Percentiles rank a stretch among this genome's conserved stretches.
These are phyloP conservation scores for Apoda limacodes DNA, from an alignment of 2,888 invertebrate species.

Conservation along the genomic window DNA sequence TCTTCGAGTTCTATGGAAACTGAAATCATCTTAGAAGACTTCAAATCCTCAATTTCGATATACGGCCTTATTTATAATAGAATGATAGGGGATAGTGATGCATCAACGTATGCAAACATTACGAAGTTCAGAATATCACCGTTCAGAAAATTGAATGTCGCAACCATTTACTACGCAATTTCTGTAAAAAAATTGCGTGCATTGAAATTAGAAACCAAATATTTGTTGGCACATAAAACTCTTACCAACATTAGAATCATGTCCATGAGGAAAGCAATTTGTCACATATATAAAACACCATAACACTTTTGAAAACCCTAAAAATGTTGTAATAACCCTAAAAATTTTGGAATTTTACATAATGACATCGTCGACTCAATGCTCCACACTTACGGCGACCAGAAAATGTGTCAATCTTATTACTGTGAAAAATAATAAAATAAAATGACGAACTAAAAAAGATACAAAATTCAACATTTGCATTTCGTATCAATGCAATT, in stretches of 20 bases:
- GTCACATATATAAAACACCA: constrained; percentile 6
- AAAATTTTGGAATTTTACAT: too few species aligned
- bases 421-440: constrained; percentile 12
- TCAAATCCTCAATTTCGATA: constrained; percentile 7
- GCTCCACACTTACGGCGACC: constrained; percentile 22
- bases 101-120: constrained; percentile 11
- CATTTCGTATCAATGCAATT: constrained; percentile 11
- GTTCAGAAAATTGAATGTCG: constrained; percentile 5
- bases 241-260: constrained; percentile 8
- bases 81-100: constrained; percentile 13
- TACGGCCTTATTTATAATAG: constrained; percentile 11
- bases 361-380: constrained; percentile 11
- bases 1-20: constrained; percentile 8
- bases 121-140: constrained; percentile 7
- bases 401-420: constrained; percentile 14
- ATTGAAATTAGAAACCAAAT: constrained; percentile 16
- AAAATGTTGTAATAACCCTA: constrained; percentile 2
- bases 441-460: not conserved
- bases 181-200: constrained; percentile 2
- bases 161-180: constrained; percentile 4
- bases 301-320: constrained; percentile 2
- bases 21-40: constrained; percentile 10
- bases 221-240: constrained; percentile 8
- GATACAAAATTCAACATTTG: constrained; percentile 9
- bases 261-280: constrained; percentile 9